These are phyloP conservation scores for human (Homo sapiens) DNA, from an alignment of 2,113 vertebrate genomes.

Conservation along the genomic window DNA sequence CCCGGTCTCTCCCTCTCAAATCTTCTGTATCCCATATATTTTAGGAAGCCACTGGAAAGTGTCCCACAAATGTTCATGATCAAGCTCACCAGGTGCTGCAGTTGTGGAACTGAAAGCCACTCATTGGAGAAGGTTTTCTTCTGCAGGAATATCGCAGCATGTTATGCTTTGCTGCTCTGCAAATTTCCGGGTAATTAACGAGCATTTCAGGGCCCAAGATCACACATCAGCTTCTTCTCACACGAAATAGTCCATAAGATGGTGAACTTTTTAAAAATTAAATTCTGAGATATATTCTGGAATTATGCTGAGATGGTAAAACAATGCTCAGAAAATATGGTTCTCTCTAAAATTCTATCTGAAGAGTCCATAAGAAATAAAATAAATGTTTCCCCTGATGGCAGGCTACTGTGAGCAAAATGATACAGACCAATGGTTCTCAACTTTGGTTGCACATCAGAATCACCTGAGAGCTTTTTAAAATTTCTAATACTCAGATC, in stretches of 20 bases:
- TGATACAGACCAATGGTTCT: background rate
- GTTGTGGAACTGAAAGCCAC: background rate
- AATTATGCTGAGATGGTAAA: background rate
- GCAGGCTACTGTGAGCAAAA: constrained; percentile 13
- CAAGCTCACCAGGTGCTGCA: fast-evolving
- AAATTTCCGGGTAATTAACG: background rate
- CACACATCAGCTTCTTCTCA: background rate
- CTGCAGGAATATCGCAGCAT: fast-evolving
- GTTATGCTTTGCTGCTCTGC: background rate
- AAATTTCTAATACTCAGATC: background rate
- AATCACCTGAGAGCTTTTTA: background rate
- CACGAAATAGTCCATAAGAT: background rate
- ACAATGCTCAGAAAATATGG: background rate
- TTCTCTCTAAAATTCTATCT: background rate
- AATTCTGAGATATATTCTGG: background rate
- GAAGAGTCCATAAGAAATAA: background rate
- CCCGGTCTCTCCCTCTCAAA: background rate
- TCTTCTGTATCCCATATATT: background rate
- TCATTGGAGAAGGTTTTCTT: fast-evolving
- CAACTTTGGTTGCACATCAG: background rate
- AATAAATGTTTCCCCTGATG: constrained; percentile 6
- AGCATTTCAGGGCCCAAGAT: background rate
- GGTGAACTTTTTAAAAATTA: background rate
- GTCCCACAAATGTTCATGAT: background rate
- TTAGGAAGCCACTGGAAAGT: background rate